Conservation (phyloP, 2,113 vertebrate genomes). For the Garra rufa region DNA sequence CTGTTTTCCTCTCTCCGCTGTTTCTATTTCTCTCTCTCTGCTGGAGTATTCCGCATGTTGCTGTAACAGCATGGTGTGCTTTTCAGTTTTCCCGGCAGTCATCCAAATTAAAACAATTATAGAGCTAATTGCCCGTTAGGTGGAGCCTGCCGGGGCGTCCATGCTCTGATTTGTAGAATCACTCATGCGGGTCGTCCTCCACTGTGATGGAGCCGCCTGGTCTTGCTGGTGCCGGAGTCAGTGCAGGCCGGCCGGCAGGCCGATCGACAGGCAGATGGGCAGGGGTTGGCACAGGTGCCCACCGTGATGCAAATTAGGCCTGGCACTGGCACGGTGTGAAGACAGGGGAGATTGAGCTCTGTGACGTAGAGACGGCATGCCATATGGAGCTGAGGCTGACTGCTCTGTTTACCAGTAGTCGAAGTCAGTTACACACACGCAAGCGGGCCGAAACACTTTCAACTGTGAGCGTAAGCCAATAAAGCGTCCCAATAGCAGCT, state of each 20-base stretch:
- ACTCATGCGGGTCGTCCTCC: slow-evolving; percentile 47
- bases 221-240: neutral
- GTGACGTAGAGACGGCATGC: slow-evolving; percentile 44
- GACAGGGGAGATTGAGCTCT: slow-evolving; percentile 39
- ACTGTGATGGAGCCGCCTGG: slow-evolving; percentile 4
- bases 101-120: slow-evolving; percentile 67
- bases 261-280: slow-evolving; percentile 26
- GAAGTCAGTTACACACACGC: slow-evolving; percentile 33
- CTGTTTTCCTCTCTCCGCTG: slow-evolving; percentile 9
- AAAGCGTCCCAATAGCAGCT: slow-evolving; percentile 38
- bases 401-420: slow-evolving; percentile 53
- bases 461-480: slow-evolving; percentile 30
- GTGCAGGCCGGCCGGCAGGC: neutral
- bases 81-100: slow-evolving; percentile 46
- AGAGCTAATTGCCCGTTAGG: slow-evolving; percentile 61
- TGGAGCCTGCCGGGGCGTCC: slow-evolving; percentile 52
- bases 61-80: slow-evolving; percentile 33
- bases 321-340: slow-evolving; percentile 41
- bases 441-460: slow-evolving; percentile 34
- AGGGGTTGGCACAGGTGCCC: slow-evolving; percentile 49
- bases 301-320: slow-evolving; percentile 49
- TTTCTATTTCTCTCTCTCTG: slow-evolving; percentile 34
- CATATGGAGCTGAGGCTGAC: slow-evolving; percentile 55
- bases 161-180: slow-evolving; percentile 57
- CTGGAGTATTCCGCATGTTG: slow-evolving; percentile 24